Base-by-base conservation (phyloP, 2,888 invertebrate genomes). In the Protophormia terraenovae region DNA sequence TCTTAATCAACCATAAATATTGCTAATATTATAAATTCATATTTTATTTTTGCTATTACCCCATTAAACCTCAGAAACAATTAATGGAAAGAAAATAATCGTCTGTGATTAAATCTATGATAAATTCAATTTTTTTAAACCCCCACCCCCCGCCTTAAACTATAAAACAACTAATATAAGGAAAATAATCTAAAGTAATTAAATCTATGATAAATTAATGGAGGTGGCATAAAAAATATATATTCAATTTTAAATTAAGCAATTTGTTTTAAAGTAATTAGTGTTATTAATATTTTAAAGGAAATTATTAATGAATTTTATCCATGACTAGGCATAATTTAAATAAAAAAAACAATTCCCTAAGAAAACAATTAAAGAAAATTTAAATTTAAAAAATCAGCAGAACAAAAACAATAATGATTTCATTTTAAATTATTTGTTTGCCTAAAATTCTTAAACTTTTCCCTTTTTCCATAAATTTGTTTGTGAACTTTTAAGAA, bases 141-240 rank as follows among this genome's bases (percentile, higher is more conserved):
- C n/a, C n/a, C n/a, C n/a, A n/a, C n/a, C n/a, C n/a, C n/a, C n/a
- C n/a, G n/a, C n/a, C n/a, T n/a, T n/a, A n/a, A n/a, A n/a, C n/a
- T n/a, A n/a, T n/a, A n/a, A n/a, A n/a, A n/a, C n/a, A n/a, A n/a
- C n/a, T n/a, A n/a, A n/a, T n/a, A n/a, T n/a, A n/a, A n/a, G n/a
- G n/a, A n/a, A n/a, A n/a, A n/a, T n/a, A n/a, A n/a, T n/a, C n/a
- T n/a, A n/a, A n/a, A 22, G 38, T 50, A 6, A 72, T 80, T 76
- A 60, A 72, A 76, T 41, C 58, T 72, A 58, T 76, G 58, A 84
- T 80, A 64, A 71, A 80, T 79, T 19, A 64, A 32, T 72, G 41
- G 8, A 55, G 47, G 14, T 16, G n/a, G 35, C 58, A 58, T 67
- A 22, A 35, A 58, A 50, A 77, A 69, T n/a, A 41, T 60, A 12